Percentiles rank a stretch among this genome's conserved stretches.
phyloP scores from a whole-genome alignment of 37 sponge, comb jelly and placozoan species.

The Chondrilla cf. caribensis region DNA sequence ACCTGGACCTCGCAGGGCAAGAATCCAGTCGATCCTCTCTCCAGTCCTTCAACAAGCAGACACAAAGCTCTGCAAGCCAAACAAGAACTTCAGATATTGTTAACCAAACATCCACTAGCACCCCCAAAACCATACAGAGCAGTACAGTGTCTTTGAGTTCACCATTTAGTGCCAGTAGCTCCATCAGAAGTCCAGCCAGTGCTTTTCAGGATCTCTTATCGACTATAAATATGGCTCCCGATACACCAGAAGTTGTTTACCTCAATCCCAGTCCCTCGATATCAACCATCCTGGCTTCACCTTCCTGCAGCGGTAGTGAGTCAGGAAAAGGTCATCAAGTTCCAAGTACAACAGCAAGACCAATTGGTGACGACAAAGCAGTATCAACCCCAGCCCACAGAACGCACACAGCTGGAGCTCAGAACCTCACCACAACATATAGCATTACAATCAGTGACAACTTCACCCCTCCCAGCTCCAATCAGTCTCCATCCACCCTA shows the following conservation, averaged over 20 bases:
- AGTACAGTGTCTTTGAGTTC: too few relatives aligned
- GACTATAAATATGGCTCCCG: neutral
- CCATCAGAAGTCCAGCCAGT: neutral
- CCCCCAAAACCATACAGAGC: too few relatives aligned
- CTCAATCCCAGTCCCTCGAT: neutral
- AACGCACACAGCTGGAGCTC: conserved; percentile 11
- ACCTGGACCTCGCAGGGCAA: neutral
- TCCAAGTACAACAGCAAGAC: neutral
- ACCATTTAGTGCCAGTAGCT: too few relatives aligned
- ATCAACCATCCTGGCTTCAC: neutral
- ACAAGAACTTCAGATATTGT: too few relatives aligned
- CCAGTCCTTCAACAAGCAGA: neutral
- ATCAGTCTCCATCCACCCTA: neutral
- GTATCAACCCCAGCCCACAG: neutral
- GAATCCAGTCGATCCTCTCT: neutral
- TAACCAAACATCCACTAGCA: too few relatives aligned
- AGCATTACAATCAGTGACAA: conserved; percentile 7
- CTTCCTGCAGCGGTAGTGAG: neutral
- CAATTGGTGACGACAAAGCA: too few relatives aligned
- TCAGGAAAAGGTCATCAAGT: neutral
- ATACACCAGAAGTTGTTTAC: conserved; percentile 11
- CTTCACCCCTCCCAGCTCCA: neutral
- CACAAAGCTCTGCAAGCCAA: too few relatives aligned
- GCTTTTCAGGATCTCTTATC: neutral
- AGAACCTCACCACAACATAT: conserved; percentile 1